phyloP scores from a whole-genome alignment of 2,113 vertebrate species.

The Chascanopsetta lugubris region DNA sequence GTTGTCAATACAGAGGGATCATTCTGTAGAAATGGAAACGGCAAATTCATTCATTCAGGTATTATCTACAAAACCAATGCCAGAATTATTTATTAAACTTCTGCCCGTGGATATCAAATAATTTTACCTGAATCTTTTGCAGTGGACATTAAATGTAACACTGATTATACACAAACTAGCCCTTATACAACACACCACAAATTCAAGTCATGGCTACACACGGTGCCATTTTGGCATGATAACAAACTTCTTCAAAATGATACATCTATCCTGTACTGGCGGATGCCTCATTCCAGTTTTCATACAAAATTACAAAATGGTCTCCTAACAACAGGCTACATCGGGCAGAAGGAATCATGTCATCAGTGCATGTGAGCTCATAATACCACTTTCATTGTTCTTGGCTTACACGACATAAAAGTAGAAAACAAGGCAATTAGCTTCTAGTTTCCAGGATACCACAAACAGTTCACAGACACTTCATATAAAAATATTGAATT shows the following conservation, averaged over 20 bases:
- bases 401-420: not conserved
- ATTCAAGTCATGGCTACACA: not conserved
- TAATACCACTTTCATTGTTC: conserved; percentile 11
- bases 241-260: not conserved
- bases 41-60: no score
- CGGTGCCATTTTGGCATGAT: not conserved
- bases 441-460: conserved; percentile 14
- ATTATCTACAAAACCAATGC: no score
- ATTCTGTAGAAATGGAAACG: no score
- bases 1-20: no score
- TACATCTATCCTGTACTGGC: not conserved
- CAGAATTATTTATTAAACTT: no score
- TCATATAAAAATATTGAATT: conserved; percentile 22
- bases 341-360: not conserved
- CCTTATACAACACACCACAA: conserved; percentile 17
- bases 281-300: conserved; percentile 11
- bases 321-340: conserved; percentile 19
- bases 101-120: no score
- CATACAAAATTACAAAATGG: conserved; percentile 14
- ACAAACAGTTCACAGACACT: conserved; percentile 3
- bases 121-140: no score
- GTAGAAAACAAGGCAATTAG: conserved; percentile 31
- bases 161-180: conserved; percentile 2
- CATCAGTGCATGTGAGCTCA: conserved; percentile 23
- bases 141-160: no score